Evolutionary conservation across 2,797 vertebrate species (phyloP).

Genomic region (Siniperca obscura): DNA sequence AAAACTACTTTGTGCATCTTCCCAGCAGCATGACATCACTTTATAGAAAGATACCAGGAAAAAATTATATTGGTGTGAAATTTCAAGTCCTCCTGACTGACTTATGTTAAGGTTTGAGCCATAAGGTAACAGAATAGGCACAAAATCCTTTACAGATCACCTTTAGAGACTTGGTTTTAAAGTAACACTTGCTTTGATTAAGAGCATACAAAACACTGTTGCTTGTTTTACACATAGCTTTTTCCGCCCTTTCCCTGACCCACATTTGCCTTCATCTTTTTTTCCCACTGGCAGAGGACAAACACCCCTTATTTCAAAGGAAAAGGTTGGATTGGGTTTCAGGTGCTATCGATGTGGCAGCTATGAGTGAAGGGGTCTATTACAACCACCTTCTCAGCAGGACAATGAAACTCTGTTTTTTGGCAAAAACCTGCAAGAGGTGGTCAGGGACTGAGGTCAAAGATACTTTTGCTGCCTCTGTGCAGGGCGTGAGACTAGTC

Average conservation of each 20-base stretch:
- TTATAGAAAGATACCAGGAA: not conserved
- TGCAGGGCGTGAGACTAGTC: constrained; percentile 68
- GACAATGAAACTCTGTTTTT: constrained; percentile 83
- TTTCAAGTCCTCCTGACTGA: not conserved
- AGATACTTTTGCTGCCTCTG: constrained; percentile 50
- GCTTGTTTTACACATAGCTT: constrained; percentile 37
- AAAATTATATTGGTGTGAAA: not conserved
- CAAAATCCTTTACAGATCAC: constrained; percentile 5
- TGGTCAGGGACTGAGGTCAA: constrained; percentile 64
- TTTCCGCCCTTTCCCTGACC: constrained; percentile 61
- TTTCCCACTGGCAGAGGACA: constrained; percentile 76
- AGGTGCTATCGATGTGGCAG: constrained; percentile 69
- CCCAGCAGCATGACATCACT: constrained; percentile 3
- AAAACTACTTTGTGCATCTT: constrained; percentile 9
- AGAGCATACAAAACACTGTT: constrained; percentile 41
- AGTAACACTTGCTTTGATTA: constrained; percentile 28
- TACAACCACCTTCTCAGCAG: constrained; percentile 74
- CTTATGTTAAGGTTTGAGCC: not conserved
- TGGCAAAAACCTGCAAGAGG: constrained; percentile 52
- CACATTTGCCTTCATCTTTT: constrained; percentile 70
- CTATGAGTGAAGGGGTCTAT: constrained; percentile 72
- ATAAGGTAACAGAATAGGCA: not conserved
- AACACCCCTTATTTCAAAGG: constrained; percentile 69
- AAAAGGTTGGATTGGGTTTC: constrained; percentile 79
- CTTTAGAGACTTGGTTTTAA: constrained; percentile 23